Base-by-base conservation (phyloP, 2,797 vertebrate species). In the Pelochelys cantorii region DNA sequence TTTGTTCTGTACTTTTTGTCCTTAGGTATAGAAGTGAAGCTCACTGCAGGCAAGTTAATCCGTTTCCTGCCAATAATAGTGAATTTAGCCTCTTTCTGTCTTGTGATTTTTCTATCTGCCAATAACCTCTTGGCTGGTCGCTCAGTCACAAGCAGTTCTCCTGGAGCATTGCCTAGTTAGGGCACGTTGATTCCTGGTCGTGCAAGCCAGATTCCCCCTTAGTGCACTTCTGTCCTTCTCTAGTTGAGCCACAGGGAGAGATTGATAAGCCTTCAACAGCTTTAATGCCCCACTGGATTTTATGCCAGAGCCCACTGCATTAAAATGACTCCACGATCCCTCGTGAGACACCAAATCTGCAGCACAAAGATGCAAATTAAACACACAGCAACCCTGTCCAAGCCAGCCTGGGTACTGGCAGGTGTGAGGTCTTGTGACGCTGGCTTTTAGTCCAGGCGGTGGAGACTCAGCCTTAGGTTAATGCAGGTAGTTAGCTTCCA, bases 241-340 rank as follows among this genome's bases (percentile, higher is more conserved):
- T 27, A 27, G 59, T 25, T 31, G 11, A 62, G 29, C 60, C 29
- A 14, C 12, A 62, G 13, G 11, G 60, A 31, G 59, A 27, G 11
- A 23, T 25, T 59, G 57, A 59, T 12, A 27, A 60, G 59, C 59
- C 27, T 29, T 27, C 27, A 11, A 60, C 59, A 60, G 59, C 59
- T 60, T 60, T 29, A 5, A 11, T 48, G 8, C 11, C 53, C 53
- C 74, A 17, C 62, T 34, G 34, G 56, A 12, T 7, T 15, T 42
- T 25, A 31, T 14, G 5, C 27, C 0, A 0, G 85, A 1, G 3
- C 92, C 77, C 52, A 15, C 86, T 3, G 31, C 1, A 57, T 68
- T 68, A 31, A 2, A 0, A 71, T 29, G 22, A 48, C 71, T 55
- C 37, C 0, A 0, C 23, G 59, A 56, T 74, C 13, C 54, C 34